These are phyloP conservation scores for Palythoa grandis DNA, from an alignment of 92 coral and sea anemone genomes.

Conservation along the genomic window DNA sequence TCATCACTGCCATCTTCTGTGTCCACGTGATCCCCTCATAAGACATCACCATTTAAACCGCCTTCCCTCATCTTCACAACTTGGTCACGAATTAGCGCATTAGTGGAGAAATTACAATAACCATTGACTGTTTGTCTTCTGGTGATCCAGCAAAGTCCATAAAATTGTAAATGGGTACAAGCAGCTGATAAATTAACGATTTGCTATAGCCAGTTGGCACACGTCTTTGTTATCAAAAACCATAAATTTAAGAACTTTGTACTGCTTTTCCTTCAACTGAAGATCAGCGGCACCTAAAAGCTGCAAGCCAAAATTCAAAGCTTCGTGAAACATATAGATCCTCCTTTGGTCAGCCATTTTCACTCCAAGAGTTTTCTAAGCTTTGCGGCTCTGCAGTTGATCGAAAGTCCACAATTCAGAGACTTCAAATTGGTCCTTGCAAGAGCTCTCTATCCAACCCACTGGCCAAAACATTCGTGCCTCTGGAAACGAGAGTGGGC, in stretches of 20 bases:
- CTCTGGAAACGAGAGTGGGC: too few species aligned
- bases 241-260: background rate
- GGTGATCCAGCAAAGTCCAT: background rate
- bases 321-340: too few species aligned
- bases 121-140: slow-evolving; percentile 10
- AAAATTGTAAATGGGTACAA: slow-evolving; percentile 42
- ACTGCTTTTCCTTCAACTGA: too few species aligned
- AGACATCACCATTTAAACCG: slow-evolving; percentile 40
- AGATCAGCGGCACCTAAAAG: background rate
- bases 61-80: slow-evolving; percentile 35
- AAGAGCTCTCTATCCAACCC: background rate
- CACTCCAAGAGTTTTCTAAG: background rate
- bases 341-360: too few species aligned
- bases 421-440: background rate
- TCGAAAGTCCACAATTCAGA: background rate
- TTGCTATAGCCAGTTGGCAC: slow-evolving; percentile 2
- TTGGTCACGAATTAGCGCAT: slow-evolving; percentile 50
- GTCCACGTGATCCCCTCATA: slow-evolving; percentile 41
- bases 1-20: slow-evolving; percentile 2
- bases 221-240: background rate
- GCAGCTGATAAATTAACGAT: slow-evolving; percentile 16
- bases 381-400: background rate
- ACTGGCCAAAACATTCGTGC: too few species aligned
- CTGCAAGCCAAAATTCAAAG: background rate
- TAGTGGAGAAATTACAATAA: slow-evolving; percentile 50